Base-by-base conservation (phyloP, 2,113 vertebrate genomes). In the Sardina pilchardus region DNA sequence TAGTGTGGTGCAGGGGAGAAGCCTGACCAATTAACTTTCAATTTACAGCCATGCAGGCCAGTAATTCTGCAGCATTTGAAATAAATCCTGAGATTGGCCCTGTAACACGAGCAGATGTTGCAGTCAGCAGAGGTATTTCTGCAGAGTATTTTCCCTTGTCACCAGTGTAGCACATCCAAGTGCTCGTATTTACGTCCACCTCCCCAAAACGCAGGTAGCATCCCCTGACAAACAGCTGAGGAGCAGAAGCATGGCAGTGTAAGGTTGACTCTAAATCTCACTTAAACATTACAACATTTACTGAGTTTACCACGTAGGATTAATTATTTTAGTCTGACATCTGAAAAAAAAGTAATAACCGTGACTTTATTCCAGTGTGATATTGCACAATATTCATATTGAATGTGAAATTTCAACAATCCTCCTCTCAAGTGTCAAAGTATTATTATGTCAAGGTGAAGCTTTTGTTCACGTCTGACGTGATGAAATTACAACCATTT, bases 91-190 rank as follows among this genome's bases (percentile, higher is more conserved):
- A 80, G 30, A 42, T 16, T 81, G 43, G 82, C 53, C 34, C 43
- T 45, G 45, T 82, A 48, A 67, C 78, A 56, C 71, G 42, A 75
- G 44, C 56, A 75, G 81, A 26, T 45, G n/a, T 42, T 34, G 47
- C 34, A 63, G 81, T 50, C 26, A 83, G 67, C 71, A 81, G 84
- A 85, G 48, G 67, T 82, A 26, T 42, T 84, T 82, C 87, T 45
- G 83, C 75, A 81, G 81, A 82, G 84, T 82, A 63, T 81, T 88
- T 81, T 56, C 21, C 67, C 30, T 30, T 36, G 30, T 36, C 67
- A 34, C 63, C 2, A 30, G 7, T 26, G 12, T 19, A 56, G 53
- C 53, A 56, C 30, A 16, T 75, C 67, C 67, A 34, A 75, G 30
- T 34, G 67, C 67, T 71, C 63, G 30, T 12, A 34, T 9, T 26